These are phyloP conservation scores for Enteromius mattozi DNA, from an alignment of 2,797 vertebrate genomes.

Conservation along the genomic window DNA sequence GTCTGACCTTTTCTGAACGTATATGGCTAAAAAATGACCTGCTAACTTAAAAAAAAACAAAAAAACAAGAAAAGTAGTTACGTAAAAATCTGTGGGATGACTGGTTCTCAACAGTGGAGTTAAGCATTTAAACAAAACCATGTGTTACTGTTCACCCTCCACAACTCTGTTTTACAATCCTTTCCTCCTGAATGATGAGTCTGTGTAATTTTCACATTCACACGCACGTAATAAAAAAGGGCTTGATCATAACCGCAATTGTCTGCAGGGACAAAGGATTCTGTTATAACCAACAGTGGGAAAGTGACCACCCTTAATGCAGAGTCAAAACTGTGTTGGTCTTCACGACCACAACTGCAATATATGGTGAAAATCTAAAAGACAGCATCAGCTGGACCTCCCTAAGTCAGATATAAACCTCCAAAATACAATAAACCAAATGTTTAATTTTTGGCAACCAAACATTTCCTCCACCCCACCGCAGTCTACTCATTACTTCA, in stretches of 20 bases:
- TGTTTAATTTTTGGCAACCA: slow-evolving; percentile 14
- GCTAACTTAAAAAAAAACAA: slow-evolving; percentile 25
- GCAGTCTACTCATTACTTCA: slow-evolving; percentile 8
- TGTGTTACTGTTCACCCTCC: slow-evolving; percentile 64
- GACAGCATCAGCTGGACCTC: slow-evolving; percentile 37
- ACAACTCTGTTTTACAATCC: slow-evolving; percentile 59
- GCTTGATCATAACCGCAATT: slow-evolving; percentile 60
- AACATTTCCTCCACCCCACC: slow-evolving; percentile 9
- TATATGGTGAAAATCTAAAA: slow-evolving; percentile 40
- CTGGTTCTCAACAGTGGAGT: slow-evolving; percentile 59
- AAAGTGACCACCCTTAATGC: slow-evolving; percentile 42
- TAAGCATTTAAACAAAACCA: slow-evolving; percentile 63
- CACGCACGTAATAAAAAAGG: slow-evolving; percentile 65
- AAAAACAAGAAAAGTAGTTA: slow-evolving; percentile 55
- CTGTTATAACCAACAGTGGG: slow-evolving; percentile 27
- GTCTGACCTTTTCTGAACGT: not conserved
- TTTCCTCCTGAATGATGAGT: slow-evolving; percentile 14
- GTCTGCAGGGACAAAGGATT: slow-evolving; percentile 52
- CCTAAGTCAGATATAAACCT: slow-evolving; percentile 14
- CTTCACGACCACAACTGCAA: slow-evolving; percentile 36
- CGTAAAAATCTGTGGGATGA: slow-evolving; percentile 39
- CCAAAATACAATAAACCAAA: slow-evolving; percentile 31
- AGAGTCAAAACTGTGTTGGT: slow-evolving; percentile 47
- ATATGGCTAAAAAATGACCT: not conserved
- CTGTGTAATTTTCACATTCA: slow-evolving; percentile 69